Evolutionary conservation across 1,140 invertebrate species (phyloP).

Genomic region (Drosophila sp.): DNA sequence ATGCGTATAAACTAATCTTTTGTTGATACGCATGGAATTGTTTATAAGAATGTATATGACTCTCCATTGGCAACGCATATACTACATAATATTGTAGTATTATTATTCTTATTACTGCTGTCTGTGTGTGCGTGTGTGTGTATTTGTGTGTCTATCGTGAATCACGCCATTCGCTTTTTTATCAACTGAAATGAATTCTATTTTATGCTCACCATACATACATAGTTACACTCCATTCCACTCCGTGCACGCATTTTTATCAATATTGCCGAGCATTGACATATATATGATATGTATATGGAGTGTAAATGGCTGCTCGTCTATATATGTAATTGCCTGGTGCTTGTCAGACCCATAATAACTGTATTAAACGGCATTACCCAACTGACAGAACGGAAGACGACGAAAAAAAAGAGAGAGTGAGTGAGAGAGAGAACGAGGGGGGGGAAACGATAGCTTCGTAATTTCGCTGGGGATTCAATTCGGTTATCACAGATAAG

Average conservation of each 20-base stretch:
- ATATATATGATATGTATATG: slow-evolving; percentile 39
- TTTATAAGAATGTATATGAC: slow-evolving; percentile 12
- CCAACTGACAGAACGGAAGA: slow-evolving; percentile 3
- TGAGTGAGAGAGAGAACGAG: background rate
- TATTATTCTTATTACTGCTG: slow-evolving; percentile 28
- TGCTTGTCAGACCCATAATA: slow-evolving; percentile 60
- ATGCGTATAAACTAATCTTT: slow-evolving; percentile 33
- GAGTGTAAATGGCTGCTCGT: slow-evolving; percentile 28
- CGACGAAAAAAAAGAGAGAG: background rate
- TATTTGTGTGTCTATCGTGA: slow-evolving; percentile 55
- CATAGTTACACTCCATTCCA: background rate
- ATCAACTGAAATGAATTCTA: slow-evolving; percentile 63
- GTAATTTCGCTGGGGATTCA: background rate
- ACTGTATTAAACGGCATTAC: slow-evolving; percentile 66
- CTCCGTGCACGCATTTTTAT: slow-evolving; percentile 60
- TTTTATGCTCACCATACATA: slow-evolving; percentile 36
- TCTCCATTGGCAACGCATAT: slow-evolving; percentile 37
- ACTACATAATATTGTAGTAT: slow-evolving; percentile 56
- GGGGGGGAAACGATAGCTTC: background rate
- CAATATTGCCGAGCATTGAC: slow-evolving; percentile 58
- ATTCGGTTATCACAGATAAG: slow-evolving; percentile 2
- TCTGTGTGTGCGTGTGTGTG: slow-evolving; percentile 2
- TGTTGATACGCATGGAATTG: slow-evolving; percentile 38
- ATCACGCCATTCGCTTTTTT: slow-evolving; percentile 77
- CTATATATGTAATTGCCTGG: slow-evolving; percentile 40